Evolutionary conservation across 2,113 vertebrate genomes (phyloP), one percentile per base, ranked within the genome.

Genomic region (Oceanodroma tethys): DNA sequence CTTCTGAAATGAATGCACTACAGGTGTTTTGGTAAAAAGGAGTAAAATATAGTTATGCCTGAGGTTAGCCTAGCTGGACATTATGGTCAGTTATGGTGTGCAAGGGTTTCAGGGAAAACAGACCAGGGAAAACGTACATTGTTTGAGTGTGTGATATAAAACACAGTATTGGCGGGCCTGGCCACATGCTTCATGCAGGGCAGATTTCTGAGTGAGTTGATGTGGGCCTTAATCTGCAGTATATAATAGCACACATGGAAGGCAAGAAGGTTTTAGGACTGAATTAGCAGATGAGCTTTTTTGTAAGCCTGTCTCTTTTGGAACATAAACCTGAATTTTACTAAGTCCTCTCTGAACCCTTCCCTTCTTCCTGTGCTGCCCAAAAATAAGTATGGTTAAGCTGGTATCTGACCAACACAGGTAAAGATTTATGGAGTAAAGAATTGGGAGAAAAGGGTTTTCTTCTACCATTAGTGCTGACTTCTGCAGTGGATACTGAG

Each of bases 121-220:
- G 12, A 16, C 7, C 10, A 50, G n/a, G 20, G 16, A 43, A 75
- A 25, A 47, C 29, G 12, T 6, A 7, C 4, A 0, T 3, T 42
- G 14, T 55, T 60, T 43, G 36, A 56, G 8, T 43, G 21, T 26
- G 16, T 58, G 56, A 10, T 78, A 19, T 5, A 16, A 66, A 66
- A 32, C 7, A 12, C 13, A 16, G 4, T 11, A 4, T 6, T 48
- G n/a, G 16, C 32, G 30, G 3, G 3, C 21, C 16, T 79, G 43
- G 14, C 25, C 40, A 19, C 0, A 1, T 62, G 18, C 15, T 67
- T 82, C 22, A 3, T 18, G 7, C 6, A 4, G 8, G 18, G 10
- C n/a, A 26, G 38, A 18, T 72, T 86, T 71, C 19, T 17, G 36
- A 50, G 34, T 23, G 16, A 16, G 7, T 40, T 76, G 3, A 8